A percentile compares a stretch with the other conserved stretches of the same genome.
phyloP scores from a whole-genome alignment of 1,140 invertebrate species.

The Sycobia sp. region DNA sequence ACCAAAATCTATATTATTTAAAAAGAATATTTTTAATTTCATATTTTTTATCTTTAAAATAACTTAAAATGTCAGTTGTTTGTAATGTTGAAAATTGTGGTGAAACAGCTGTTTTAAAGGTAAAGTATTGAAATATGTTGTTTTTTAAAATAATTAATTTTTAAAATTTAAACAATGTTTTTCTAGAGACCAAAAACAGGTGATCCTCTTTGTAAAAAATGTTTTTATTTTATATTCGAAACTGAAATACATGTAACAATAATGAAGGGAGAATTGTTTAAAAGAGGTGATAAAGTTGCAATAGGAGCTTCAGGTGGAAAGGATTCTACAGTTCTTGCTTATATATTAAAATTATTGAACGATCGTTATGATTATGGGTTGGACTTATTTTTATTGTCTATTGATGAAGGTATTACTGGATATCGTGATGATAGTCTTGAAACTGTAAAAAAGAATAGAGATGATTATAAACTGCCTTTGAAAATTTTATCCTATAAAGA shows the following conservation, averaged over 20 bases:
- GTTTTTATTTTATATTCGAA: conserved; percentile 95
- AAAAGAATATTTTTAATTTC: too few relatives aligned
- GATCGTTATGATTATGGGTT: conserved; percentile 90
- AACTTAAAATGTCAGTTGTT: conserved; percentile 23
- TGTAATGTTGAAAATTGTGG: conserved; percentile 16
- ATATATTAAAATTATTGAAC: conserved; percentile 91
- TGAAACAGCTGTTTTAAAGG: conserved; percentile 25
- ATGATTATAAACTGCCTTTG: conserved; percentile 91
- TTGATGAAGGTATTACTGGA: conserved; percentile 91
- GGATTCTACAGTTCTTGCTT: conserved; percentile 97
- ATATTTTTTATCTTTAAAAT: too few relatives aligned
- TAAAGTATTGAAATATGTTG: neutral
- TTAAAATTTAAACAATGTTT: neutral
- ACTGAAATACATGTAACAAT: conserved; percentile 97
- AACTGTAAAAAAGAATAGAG: conserved; percentile 92
- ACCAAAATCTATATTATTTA: too few relatives aligned
- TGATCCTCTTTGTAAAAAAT: conserved; percentile 91
- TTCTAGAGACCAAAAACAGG: conserved; percentile 82
- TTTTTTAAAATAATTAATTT: neutral
- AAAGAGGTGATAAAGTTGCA: conserved; percentile 85
- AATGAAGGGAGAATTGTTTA: conserved; percentile 81
- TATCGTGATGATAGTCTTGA: conserved; percentile 98
- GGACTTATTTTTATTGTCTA: conserved; percentile 90
- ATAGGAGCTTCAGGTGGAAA: conserved; percentile 98
- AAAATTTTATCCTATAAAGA: conserved; percentile 98